A percentile compares a stretch with the other conserved stretches of the same genome.
phyloP scores from a whole-genome alignment of 2,113 vertebrate species.

The Anoura caudifer region DNA sequence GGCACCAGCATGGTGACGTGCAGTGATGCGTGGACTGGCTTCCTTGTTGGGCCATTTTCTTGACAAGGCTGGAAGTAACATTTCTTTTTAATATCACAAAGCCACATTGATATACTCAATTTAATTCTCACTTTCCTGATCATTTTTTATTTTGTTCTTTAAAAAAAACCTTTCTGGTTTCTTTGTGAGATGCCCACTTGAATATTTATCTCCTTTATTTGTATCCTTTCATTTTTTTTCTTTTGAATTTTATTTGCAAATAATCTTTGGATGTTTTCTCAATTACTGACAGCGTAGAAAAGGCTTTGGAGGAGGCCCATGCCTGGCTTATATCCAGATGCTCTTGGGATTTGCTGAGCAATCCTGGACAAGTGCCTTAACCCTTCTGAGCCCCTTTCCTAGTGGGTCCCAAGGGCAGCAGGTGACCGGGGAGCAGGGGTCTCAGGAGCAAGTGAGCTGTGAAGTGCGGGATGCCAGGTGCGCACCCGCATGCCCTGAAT shows the following conservation, averaged over 20 bases:
- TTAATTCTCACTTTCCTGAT: neutral
- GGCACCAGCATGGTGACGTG: neutral
- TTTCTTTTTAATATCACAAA: neutral
- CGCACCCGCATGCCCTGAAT: neutral
- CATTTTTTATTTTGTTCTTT: neutral
- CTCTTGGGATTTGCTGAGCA: neutral
- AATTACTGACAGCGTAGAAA: neutral
- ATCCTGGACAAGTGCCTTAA: neutral
- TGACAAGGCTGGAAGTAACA: neutral
- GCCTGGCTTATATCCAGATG: neutral
- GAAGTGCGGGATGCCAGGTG: neutral
- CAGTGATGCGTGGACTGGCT: neutral
- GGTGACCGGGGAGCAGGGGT: neutral
- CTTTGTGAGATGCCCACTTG: neutral
- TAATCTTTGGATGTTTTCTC: neutral
- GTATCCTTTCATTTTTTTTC: neutral
- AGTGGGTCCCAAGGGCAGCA: accelerated
- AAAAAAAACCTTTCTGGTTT: neutral
- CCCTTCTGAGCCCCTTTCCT: neutral
- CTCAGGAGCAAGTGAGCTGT: neutral
- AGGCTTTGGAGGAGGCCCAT: neutral
- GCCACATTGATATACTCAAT: neutral
- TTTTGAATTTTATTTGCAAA: neutral
- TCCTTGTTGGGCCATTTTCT: neutral
- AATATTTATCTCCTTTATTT: neutral